Conservation (phyloP, 1,140 invertebrate species). For the Reticulitermes speratus region DNA sequence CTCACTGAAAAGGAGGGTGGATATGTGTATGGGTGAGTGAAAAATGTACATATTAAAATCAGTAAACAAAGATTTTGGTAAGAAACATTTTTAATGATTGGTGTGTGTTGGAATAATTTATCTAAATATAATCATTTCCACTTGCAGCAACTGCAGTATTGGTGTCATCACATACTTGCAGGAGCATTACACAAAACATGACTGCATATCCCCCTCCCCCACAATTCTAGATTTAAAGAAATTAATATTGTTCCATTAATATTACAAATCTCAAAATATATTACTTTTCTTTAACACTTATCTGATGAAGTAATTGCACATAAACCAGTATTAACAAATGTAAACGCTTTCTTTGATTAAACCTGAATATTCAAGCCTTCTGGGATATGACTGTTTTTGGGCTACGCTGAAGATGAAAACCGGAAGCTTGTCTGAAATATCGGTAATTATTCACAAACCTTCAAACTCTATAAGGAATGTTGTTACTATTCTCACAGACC, state of each 20-base stretch:
- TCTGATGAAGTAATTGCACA: too few species aligned
- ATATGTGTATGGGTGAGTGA: too few species aligned
- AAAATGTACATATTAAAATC: too few species aligned
- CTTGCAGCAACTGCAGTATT: not conserved
- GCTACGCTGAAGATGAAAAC: too few species aligned
- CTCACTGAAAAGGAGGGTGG: too few species aligned
- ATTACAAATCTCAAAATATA: not conserved
- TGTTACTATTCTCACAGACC: too few species aligned
- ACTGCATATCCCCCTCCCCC: not conserved
- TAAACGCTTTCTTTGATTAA: not conserved
- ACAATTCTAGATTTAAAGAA: not conserved
- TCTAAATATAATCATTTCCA: not conserved
- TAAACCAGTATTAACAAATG: not conserved
- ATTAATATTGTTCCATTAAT: not conserved
- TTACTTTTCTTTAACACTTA: too few species aligned
- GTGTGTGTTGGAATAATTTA: not conserved
- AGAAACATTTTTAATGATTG: constrained; percentile 1
- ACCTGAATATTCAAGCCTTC: too few species aligned
- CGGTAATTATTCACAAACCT: too few species aligned
- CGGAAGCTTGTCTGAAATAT: too few species aligned
- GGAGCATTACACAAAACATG: not conserved
- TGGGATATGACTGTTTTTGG: too few species aligned
- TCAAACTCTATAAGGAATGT: too few species aligned
- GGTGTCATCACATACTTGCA: not conserved
- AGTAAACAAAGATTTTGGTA: not conserved